Evolutionary conservation across 2,113 vertebrate genomes (phyloP).

Genomic region (Nesogale talazaci): DNA sequence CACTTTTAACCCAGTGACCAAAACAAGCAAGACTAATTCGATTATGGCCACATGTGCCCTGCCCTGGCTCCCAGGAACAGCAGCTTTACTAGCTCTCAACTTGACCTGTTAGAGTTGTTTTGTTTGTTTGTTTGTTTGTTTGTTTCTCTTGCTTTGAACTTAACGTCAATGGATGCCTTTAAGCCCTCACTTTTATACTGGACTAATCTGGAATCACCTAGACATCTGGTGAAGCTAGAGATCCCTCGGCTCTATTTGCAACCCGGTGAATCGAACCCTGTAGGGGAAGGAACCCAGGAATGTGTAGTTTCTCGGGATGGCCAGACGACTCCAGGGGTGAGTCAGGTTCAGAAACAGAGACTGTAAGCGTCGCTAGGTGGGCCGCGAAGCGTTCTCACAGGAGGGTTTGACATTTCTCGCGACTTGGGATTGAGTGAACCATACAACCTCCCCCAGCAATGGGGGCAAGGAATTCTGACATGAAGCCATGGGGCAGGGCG

Average conservation of each 20-base stretch:
- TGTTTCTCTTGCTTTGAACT: slow-evolving; percentile 28
- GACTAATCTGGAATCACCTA: too few species aligned
- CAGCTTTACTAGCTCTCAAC: background rate
- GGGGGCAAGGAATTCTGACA: background rate
- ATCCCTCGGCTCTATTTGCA: too few species aligned
- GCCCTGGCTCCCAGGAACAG: background rate
- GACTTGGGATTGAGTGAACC: background rate
- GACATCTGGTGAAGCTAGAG: too few species aligned
- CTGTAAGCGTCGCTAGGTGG: background rate
- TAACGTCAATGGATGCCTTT: background rate
- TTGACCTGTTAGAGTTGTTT: background rate
- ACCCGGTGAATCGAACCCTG: too few species aligned
- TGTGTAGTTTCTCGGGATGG: too few species aligned
- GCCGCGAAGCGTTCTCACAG: background rate
- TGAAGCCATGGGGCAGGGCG: background rate
- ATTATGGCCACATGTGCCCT: background rate
- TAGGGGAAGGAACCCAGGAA: too few species aligned
- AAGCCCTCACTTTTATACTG: background rate
- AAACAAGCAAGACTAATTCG: background rate
- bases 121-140: too few species aligned
- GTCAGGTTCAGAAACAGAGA: too few species aligned
- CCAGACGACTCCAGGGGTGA: too few species aligned
- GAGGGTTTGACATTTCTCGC: background rate
- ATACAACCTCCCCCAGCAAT: background rate
- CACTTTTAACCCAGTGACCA: background rate